These are phyloP conservation scores for Glossosoma conforme DNA, from an alignment of 1,140 invertebrate species.

Conservation along the genomic window DNA sequence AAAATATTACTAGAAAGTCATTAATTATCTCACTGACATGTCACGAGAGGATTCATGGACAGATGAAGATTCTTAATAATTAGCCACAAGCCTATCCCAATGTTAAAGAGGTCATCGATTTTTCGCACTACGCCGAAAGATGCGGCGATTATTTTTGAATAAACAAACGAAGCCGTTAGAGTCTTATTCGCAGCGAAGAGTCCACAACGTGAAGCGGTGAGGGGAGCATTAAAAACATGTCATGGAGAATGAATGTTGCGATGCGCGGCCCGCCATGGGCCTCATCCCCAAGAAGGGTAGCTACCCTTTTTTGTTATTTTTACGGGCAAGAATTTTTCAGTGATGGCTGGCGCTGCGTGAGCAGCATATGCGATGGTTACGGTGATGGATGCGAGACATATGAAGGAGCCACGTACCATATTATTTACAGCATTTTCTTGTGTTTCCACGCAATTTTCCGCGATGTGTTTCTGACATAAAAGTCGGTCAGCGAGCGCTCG, in stretches of 20 bases:
- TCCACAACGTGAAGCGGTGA: no score
- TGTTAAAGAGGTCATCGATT: slow-evolving; percentile 27
- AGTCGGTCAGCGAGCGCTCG: slow-evolving; percentile 22
- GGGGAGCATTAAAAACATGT: slow-evolving; percentile 14
- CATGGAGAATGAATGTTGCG: slow-evolving; percentile 17
- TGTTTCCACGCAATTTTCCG: slow-evolving; percentile 21
- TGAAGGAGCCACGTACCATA: slow-evolving; percentile 13
- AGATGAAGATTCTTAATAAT: slow-evolving; percentile 24
- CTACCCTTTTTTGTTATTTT: slow-evolving; percentile 22
- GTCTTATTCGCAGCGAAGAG: not conserved
- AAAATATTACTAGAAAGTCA: no score
- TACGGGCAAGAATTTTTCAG: slow-evolving; percentile 14
- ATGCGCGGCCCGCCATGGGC: slow-evolving; percentile 23
- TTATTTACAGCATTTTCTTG: slow-evolving; percentile 26
- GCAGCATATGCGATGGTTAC: no score
- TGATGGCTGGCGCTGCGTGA: not conserved
- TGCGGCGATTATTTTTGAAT: slow-evolving; percentile 13
- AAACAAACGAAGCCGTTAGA: slow-evolving; percentile 11
- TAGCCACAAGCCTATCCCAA: slow-evolving; percentile 23
- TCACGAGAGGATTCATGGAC: no score
- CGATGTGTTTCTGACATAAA: slow-evolving; percentile 26
- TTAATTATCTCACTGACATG: no score
- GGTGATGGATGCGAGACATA: no score
- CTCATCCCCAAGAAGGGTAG: slow-evolving; percentile 17
- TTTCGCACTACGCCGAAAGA: slow-evolving; percentile 11